Conservation (phyloP, 2,797 vertebrate species). For the Enteromius thamalakanensis region DNA sequence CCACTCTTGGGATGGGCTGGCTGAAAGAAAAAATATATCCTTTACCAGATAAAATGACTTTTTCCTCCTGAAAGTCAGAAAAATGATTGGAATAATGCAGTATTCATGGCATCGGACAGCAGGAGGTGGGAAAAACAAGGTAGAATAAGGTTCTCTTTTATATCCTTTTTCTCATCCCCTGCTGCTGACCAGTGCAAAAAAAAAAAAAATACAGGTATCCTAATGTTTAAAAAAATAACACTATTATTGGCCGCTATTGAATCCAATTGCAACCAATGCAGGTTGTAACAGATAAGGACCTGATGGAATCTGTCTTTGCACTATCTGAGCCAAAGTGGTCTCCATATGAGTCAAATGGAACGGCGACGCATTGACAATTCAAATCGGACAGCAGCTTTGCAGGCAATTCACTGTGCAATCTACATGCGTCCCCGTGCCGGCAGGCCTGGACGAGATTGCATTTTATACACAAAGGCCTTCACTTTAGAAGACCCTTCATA, state of each 20-base stretch:
- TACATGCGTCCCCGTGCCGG: conserved; percentile 68
- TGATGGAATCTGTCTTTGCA: conserved; percentile 88
- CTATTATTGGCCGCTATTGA: conserved; percentile 85
- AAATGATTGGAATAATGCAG: conserved; percentile 76
- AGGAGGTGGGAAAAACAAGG: conserved; percentile 55
- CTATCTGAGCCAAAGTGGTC: conserved; percentile 77
- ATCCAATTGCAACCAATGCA: conserved; percentile 88
- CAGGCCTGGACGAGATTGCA: conserved; percentile 68
- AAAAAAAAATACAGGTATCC: conserved; percentile 69
- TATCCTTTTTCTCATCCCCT: conserved; percentile 66
- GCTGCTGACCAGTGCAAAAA: conserved; percentile 91
- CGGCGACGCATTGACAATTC: conserved; percentile 71
- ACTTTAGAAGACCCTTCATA: conserved; percentile 60
- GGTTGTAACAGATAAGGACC: conserved; percentile 86
- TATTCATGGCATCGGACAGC: conserved; percentile 71
- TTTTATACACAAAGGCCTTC: conserved; percentile 73
- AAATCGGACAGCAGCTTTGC: conserved; percentile 71
- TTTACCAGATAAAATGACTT: conserved; percentile 80
- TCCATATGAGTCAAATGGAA: conserved; percentile 70
- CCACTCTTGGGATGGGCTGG: conserved; percentile 60
- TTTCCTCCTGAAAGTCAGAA: conserved; percentile 72
- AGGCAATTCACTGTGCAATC: conserved; percentile 75
- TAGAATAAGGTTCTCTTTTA: conserved; percentile 64
- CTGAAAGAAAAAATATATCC: conserved; percentile 59
- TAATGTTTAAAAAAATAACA: conserved; percentile 92